A percentile compares a stretch with the other conserved stretches of the same genome.
Conservation (phyloP, 2,888 invertebrate genomes). For the Tuberolachnus salignus region DNA sequence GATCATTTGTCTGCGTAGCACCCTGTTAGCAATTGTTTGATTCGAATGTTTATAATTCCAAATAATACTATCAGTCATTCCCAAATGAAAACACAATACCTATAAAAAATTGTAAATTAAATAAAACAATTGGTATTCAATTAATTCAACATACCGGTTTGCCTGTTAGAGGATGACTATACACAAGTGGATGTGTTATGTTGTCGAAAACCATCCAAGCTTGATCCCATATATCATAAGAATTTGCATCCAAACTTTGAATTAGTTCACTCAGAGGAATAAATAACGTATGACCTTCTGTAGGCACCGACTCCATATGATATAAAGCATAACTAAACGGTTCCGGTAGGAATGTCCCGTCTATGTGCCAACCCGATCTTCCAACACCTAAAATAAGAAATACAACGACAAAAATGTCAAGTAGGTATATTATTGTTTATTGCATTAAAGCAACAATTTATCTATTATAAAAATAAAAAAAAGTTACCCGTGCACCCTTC, state of each 20-base stretch:
- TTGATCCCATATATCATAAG: slow-evolving; percentile 59
- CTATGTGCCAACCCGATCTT: slow-evolving; percentile 61
- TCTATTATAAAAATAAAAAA: no score
- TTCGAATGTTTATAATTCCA: slow-evolving; percentile 59
- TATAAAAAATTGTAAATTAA: slow-evolving; percentile 43
- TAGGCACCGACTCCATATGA: slow-evolving; percentile 60
- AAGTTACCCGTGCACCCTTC: slow-evolving; percentile 61
- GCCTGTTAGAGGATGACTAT: slow-evolving; percentile 59
- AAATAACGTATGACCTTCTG: slow-evolving; percentile 60
- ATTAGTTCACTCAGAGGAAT: slow-evolving; percentile 60
- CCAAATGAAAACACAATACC: slow-evolving; percentile 61
- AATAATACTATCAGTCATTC: slow-evolving; percentile 60
- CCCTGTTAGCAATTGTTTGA: slow-evolving; percentile 58
- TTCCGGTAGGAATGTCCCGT: slow-evolving; percentile 61
- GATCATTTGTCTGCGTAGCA: slow-evolving; percentile 58
- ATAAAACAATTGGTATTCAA: background rate
- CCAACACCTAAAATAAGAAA: slow-evolving; percentile 60
- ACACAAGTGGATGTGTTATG: slow-evolving; percentile 59
- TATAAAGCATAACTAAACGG: slow-evolving; percentile 61
- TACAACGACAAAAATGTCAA: no score
- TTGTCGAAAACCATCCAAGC: slow-evolving; percentile 61
- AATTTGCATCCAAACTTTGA: slow-evolving; percentile 59
- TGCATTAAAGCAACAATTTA: no score
- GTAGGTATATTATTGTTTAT: no score
- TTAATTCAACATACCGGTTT: slow-evolving; percentile 58